phyloP scores from a whole-genome alignment of 2,113 vertebrate species.

The Tetrao urogallus region DNA sequence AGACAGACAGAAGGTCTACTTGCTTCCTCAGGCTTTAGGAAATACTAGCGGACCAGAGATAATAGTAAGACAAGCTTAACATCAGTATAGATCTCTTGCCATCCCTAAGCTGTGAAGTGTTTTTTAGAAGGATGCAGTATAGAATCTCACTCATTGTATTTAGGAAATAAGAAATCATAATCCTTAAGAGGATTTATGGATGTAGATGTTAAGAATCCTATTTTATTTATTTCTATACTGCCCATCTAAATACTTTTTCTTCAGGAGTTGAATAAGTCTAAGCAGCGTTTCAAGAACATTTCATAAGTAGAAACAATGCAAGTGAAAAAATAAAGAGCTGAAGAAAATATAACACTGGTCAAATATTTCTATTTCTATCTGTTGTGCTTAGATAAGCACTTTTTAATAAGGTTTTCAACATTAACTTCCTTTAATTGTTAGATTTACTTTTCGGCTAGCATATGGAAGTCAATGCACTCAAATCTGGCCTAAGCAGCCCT shows the following conservation, averaged over 20 bases:
- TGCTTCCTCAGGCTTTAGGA: background rate
- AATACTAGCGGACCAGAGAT: background rate
- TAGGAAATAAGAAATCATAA: constrained; percentile 47
- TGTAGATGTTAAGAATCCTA: constrained; percentile 8
- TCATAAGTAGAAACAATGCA: background rate
- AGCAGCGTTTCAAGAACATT: background rate
- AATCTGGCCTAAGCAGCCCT: background rate
- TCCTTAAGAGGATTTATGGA: constrained; percentile 49
- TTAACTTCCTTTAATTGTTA: background rate
- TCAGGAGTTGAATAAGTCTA: background rate
- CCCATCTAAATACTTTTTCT: background rate
- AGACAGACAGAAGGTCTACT: background rate
- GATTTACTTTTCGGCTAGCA: background rate
- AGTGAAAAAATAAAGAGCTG: background rate
- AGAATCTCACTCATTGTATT: constrained; percentile 24
- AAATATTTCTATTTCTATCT: background rate
- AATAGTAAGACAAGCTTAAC: background rate
- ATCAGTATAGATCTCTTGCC: background rate
- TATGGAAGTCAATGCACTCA: background rate
- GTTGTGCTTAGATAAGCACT: background rate
- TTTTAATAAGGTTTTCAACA: background rate
- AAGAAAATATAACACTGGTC: background rate
- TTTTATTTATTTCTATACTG: constrained; percentile 41
- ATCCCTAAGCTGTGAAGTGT: background rate
- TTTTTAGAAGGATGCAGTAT: background rate